Base-by-base conservation (phyloP, 1,140 invertebrate species). In the Drosophila virilis region DNA sequence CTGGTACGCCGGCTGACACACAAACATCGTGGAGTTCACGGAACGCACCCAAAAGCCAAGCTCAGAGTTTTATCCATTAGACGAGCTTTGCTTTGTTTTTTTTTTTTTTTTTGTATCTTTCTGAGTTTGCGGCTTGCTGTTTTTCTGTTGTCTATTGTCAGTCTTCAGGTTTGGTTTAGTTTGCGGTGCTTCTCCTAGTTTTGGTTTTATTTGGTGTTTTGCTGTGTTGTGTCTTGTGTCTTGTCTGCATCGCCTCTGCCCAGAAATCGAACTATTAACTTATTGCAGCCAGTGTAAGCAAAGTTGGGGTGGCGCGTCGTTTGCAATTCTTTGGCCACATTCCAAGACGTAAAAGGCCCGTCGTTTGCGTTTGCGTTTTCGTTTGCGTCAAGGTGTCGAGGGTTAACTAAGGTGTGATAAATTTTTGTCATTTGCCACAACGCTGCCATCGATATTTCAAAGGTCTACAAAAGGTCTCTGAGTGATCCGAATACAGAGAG, bases 21-120 rank as follows among this genome's bases (percentile, higher is more conserved):
- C 85, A 89, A 83, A 88, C 83, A 91, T 91, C 90, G 90, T 91
- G 90, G 90, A 88, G 90, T 91, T 91, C 90, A 91, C 90, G 91
- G 90, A 91, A 91, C 90, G 90, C 90, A 91, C 90, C 90, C 90
- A 91, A 89, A 91, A 91, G 85, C 85, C 89, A 90, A 89, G 69
- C 86, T 91, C 62, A 67, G 80, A 77, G 77, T 78, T 79, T 78
- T 77, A 48, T 69, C 66, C 52, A 75, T 88, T 81, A 61, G 74
- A 74, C 76, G 78, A 83, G 77, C 83, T 80, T 76, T 75, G 79
- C 84, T 77, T 46, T 58, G 4, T 35, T 15, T 50, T 42, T 57
- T 37, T 42, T n/a, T 15, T 15, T 28, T 40, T 12, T 37, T n/a
- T 54, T 28, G 6, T 4, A n/a, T 35, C 46, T 38, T 45, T 54